Evolutionary conservation across 2,888 invertebrate genomes (phyloP), one percentile per base, ranked within the genome.

Genomic region (Branchipolynoe longqiensis): DNA sequence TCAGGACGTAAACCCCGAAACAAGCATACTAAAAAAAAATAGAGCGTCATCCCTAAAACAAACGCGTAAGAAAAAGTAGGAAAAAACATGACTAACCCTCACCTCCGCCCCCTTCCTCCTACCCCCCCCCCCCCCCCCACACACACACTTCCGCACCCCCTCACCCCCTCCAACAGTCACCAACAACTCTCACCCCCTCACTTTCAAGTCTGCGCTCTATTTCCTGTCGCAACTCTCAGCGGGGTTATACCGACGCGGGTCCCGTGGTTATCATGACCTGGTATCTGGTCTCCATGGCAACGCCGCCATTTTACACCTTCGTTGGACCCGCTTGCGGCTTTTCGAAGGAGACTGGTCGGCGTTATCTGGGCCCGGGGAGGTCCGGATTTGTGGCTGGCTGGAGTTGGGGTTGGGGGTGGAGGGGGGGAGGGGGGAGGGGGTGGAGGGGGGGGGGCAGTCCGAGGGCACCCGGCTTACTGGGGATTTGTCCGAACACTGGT

Each of bases 261-360:
- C 25, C n/a, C n/a, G 38, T 38, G 36, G 36, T 69, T 69, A 69
- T 69, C 69, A 38, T 38, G 36, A 12, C 36, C 38, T n/a, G 36
- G 36, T 69, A 69, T 69, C 69, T 69, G 14, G 69, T 69, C 25
- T 69, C 69, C 69, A 69, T 69, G 38, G 69, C 69, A 69, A 69
- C 69, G 36, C 36, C 18, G 69, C 36, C 69, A 69, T 69, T 69
- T 69, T 69, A 69, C 69, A 69, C 69, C 69, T 69, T 38, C 1
- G 36, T 28, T 56, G 56, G 56, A n/a, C n/a, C n/a, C n/a, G 48
- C 48, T 31, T 14, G 62, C 4, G 62, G 28, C 4, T 2, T 25
- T 31, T 62, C n/a, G 69, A 22, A n/a, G 69, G 28, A 25, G 3
- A 6, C n/a, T 25, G 59, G 22, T 62, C 25, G 62, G 28, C 31